A percentile compares a stretch with the other conserved stretches of the same genome.
Conservation (phyloP, 1,140 invertebrate species). For the Lordiphosa collinella region DNA sequence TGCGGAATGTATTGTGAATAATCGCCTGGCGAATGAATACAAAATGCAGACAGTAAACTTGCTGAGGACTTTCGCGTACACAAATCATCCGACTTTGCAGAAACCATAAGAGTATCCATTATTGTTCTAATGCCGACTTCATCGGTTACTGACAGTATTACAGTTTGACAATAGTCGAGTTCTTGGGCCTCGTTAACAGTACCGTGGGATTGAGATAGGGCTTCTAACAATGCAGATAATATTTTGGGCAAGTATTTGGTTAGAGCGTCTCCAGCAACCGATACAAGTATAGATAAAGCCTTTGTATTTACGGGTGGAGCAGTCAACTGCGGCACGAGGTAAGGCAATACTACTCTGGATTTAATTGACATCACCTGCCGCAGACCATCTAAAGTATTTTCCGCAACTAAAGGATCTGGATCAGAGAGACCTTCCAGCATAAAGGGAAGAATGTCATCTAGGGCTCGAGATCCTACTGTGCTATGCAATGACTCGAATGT, state of each 20-base stretch:
- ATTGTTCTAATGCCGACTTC: slow-evolving; percentile 93
- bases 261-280: slow-evolving; percentile 96
- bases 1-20: slow-evolving; percentile 93
- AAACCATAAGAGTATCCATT: slow-evolving; percentile 94
- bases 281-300: slow-evolving; percentile 94
- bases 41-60: slow-evolving; percentile 93
- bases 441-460: slow-evolving; percentile 98
- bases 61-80: slow-evolving; percentile 88
- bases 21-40: slow-evolving; percentile 91
- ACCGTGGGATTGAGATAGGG: slow-evolving; percentile 86
- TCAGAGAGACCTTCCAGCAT: slow-evolving; percentile 93
- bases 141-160: slow-evolving; percentile 93
- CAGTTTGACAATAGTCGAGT: slow-evolving; percentile 95
- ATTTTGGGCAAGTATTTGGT: slow-evolving; percentile 95
- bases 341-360: slow-evolving; percentile 95
- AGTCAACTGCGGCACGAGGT: slow-evolving; percentile 96
- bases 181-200: slow-evolving; percentile 87
- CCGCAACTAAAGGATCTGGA: slow-evolving; percentile 86
- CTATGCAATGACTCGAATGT: slow-evolving; percentile 98
- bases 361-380: slow-evolving; percentile 98
- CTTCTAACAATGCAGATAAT: slow-evolving; percentile 91
- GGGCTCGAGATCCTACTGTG: slow-evolving; percentile 94
- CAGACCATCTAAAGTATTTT: slow-evolving; percentile 95
- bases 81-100: slow-evolving; percentile 84
- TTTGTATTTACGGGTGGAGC: slow-evolving; percentile 93